A percentile compares a stretch with the other conserved stretches of the same genome.
These are phyloP conservation scores for Tipula helvola DNA, from an alignment of 2,888 invertebrate genomes.

Conservation along the genomic window DNA sequence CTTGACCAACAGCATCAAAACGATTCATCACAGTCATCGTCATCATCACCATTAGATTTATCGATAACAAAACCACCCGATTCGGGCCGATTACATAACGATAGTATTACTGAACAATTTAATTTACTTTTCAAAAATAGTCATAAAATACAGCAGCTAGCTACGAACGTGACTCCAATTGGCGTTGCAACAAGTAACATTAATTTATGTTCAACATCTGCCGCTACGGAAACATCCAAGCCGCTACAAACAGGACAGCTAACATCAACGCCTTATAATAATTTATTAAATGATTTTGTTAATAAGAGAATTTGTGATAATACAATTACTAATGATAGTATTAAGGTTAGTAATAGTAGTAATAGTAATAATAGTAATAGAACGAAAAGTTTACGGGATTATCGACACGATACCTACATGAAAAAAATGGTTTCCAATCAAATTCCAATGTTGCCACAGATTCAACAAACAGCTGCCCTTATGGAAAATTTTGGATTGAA, in stretches of 20 bases:
- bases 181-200: neutral
- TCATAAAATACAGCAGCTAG: conserved; percentile 5
- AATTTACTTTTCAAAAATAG: conserved; percentile 6
- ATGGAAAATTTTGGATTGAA: neutral
- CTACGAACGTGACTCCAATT: neutral
- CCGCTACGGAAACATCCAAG: neutral
- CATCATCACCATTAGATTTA: conserved; percentile 7
- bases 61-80: neutral
- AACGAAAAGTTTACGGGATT: neutral
- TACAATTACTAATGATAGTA: conserved; percentile 9
- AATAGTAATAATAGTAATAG: neutral
- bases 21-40: neutral
- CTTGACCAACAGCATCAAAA: neutral
- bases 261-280: neutral
- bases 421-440: neutral
- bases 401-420: neutral
- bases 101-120: conserved; percentile 4
- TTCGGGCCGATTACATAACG: neutral
- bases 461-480: neutral
- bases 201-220: neutral
- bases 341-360: neutral
- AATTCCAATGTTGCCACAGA: neutral
- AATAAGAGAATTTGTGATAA: conserved; percentile 10
- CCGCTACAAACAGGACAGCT: neutral
- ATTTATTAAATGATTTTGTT: conserved; percentile 9